Percentiles rank a stretch among this genome's conserved stretches.
Evolutionary conservation across 2,113 vertebrate genomes (phyloP).

Genomic region (Anolis carolinensis): DNA sequence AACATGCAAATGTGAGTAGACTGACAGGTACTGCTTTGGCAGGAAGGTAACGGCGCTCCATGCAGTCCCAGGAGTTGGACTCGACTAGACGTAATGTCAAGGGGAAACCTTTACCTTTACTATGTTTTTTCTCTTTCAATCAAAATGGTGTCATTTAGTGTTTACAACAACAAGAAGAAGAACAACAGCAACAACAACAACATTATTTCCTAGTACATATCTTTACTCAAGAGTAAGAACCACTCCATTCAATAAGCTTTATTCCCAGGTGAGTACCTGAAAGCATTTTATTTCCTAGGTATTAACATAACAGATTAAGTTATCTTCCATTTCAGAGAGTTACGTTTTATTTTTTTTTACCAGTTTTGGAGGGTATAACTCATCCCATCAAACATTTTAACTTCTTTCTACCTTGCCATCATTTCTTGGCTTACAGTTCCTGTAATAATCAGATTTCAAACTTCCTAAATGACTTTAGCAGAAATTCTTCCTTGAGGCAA

Average conservation of each 20-base stretch:
- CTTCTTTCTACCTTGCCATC: not conserved
- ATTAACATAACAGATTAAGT: not conserved
- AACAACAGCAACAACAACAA: no score
- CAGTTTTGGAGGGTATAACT: not conserved
- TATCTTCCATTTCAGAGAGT: not conserved
- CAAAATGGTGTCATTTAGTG: no score
- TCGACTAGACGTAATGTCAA: no score
- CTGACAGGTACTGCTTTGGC: no score
- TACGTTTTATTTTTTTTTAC: not conserved
- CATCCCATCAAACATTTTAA: not conserved
- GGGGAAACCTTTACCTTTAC: no score
- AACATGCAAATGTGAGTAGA: no score
- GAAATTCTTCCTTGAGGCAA: conserved; percentile 54
- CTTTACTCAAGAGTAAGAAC: not conserved
- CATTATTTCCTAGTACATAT: no score
- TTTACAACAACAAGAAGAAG: no score
- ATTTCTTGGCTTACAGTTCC: not conserved
- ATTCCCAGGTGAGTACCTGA: not conserved
- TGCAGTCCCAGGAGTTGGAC: no score
- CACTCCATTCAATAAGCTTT: not conserved
- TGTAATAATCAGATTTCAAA: not conserved
- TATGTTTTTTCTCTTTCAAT: no score
- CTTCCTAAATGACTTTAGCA: conserved; percentile 58
- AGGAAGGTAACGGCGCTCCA: no score
- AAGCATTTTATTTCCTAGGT: not conserved